These are phyloP conservation scores for Timema podura DNA, from an alignment of 2,888 invertebrate genomes.

Conservation along the genomic window DNA sequence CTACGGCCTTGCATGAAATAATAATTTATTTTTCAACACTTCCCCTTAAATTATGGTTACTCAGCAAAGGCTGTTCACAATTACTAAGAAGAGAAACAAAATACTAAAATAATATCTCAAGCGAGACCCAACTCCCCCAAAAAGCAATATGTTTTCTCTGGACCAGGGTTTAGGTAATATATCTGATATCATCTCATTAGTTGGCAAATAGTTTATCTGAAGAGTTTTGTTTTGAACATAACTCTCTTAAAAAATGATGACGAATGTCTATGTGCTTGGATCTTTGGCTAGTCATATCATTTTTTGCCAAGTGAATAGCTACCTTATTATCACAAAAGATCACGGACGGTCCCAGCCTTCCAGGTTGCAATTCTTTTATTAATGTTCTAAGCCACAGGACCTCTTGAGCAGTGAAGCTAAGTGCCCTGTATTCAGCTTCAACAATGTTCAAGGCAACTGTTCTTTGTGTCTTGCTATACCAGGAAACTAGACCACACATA, in stretches of 20 bases:
- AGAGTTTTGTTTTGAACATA: too few relatives aligned
- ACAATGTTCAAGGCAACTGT: not conserved
- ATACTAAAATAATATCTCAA: too few relatives aligned
- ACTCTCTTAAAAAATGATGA: not conserved
- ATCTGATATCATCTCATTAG: too few relatives aligned
- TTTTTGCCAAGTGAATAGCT: not conserved
- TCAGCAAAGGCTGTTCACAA: too few relatives aligned
- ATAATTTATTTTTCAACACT: too few relatives aligned
- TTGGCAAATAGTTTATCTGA: too few relatives aligned
- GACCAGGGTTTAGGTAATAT: not conserved
- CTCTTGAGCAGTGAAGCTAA: not conserved
- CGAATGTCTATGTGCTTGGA: not conserved
- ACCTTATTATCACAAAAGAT: not conserved
- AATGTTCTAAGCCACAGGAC: not conserved
- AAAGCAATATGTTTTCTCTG: too few relatives aligned
- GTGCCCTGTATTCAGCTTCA: conserved; percentile 3
- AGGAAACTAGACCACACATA: conserved; percentile 1
- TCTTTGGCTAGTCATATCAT: not conserved
- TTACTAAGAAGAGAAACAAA: too few relatives aligned
- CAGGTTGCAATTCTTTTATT: not conserved
- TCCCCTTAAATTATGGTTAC: too few relatives aligned
- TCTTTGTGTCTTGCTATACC: not conserved
- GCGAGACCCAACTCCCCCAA: too few relatives aligned
- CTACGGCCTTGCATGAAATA: too few relatives aligned
- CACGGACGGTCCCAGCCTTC: not conserved